Evolutionary conservation across 2,797 vertebrate species (phyloP).

Genomic region (Limosa lapponica): DNA sequence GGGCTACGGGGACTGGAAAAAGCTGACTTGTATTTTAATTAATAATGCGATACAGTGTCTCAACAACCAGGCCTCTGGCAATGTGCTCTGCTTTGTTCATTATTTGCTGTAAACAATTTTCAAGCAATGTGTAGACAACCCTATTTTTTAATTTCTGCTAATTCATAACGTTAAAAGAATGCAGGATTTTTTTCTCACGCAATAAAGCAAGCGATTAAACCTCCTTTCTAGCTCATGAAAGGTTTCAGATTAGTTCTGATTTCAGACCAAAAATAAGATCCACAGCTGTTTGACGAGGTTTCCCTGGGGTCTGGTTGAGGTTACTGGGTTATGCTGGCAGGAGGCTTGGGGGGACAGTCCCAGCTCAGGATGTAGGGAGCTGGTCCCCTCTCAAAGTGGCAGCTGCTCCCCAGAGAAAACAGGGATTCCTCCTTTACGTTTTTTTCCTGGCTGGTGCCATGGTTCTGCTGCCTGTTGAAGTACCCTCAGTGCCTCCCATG

Average conservation of each 20-base stretch:
- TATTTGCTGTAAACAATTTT: slow-evolving; percentile 91
- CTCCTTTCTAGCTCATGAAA: background rate
- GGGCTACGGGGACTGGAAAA: slow-evolving; percentile 85
- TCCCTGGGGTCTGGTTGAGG: rapidly evolving
- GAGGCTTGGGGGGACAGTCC: rapidly evolving
- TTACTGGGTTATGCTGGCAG: background rate
- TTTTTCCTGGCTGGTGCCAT: too few relatives aligned
- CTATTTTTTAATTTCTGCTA: slow-evolving; percentile 76
- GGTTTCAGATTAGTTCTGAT: background rate
- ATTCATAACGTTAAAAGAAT: slow-evolving; percentile 70
- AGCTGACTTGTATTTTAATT: slow-evolving; percentile 98
- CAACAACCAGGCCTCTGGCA: slow-evolving; percentile 89
- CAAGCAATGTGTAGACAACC: slow-evolving; percentile 83
- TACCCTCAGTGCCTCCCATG: rapidly evolving
- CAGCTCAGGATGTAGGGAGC: rapidly evolving
- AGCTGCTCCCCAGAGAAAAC: rapidly evolving
- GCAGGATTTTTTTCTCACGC: background rate
- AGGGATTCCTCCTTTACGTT: rapidly evolving
- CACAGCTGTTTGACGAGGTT: rapidly evolving
- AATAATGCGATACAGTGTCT: slow-evolving; percentile 92
- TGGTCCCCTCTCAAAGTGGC: rapidly evolving
- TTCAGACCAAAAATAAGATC: rapidly evolving
- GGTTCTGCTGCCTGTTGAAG: background rate
- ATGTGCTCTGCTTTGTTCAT: slow-evolving; percentile 82
- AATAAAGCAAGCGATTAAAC: background rate